Evolutionary conservation across 2,888 invertebrate species (phyloP).

Genomic region (Apotomis turbidana): DNA sequence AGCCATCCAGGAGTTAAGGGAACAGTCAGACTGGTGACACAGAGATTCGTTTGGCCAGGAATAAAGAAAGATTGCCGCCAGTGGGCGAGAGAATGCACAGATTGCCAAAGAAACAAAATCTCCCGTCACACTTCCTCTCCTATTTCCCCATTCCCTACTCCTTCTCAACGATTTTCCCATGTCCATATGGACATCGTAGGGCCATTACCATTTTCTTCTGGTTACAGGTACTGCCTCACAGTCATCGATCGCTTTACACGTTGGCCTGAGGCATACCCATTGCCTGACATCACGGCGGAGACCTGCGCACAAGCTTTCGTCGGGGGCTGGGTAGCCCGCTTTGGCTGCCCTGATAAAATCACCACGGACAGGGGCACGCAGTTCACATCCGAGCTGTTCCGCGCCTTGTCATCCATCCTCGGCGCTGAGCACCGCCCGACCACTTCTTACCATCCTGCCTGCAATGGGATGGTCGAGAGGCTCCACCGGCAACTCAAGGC

Average conservation of each 20-base stretch:
- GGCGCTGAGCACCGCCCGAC: too few relatives aligned
- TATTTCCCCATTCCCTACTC: background rate
- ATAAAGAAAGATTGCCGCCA: background rate
- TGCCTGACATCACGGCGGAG: slow-evolving; percentile 5
- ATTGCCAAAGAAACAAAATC: slow-evolving; percentile 9
- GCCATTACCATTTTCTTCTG: background rate
- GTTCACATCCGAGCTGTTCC: background rate
- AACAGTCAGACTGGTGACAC: too few relatives aligned
- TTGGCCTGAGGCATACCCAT: slow-evolving; percentile 6
- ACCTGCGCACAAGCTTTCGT: background rate
- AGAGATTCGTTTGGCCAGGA: too few relatives aligned
- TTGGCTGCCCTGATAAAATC: background rate
- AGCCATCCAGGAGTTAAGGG: background rate
- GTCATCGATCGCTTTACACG: background rate
- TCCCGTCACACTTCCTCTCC: background rate
- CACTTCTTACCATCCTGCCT: too few relatives aligned
- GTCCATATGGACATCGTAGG: slow-evolving; percentile 10
- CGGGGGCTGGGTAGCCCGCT: background rate
- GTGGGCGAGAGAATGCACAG: slow-evolving; percentile 8
- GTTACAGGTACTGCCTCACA: slow-evolving; percentile 6
- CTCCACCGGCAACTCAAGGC: too few relatives aligned
- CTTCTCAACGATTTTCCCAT: background rate
- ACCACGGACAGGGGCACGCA: background rate
- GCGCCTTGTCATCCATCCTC: background rate
- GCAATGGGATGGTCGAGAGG: too few relatives aligned